phyloP scores from a whole-genome alignment of 2,797 vertebrate species.

The Onychomys leucogaster region DNA sequence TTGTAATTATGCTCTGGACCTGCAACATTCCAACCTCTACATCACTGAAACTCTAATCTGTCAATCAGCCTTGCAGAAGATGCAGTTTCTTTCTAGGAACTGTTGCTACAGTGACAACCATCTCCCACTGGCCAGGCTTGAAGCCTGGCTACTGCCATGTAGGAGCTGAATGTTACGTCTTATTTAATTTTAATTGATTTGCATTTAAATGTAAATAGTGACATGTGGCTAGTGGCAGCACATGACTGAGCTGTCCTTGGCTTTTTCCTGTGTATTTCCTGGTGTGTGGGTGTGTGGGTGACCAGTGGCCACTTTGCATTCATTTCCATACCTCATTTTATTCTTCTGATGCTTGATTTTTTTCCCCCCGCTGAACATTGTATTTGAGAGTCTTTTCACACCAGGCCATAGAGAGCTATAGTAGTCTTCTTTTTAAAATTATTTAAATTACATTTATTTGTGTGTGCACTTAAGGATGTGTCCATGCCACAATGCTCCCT shows the following conservation, averaged over 20 bases:
- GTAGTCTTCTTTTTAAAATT: background rate
- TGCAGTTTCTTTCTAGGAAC: background rate
- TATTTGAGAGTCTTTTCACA: background rate
- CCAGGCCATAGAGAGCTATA: background rate
- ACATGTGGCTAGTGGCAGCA: background rate
- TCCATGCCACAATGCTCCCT: background rate
- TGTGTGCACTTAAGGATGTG: background rate
- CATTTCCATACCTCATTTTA: background rate
- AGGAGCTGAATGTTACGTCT: background rate
- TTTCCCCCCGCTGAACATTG: background rate
- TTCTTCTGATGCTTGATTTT: background rate
- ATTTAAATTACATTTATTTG: background rate
- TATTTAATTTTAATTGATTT: slow-evolving; percentile 47
- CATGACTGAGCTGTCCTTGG: background rate
- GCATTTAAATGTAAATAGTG: slow-evolving; percentile 28
- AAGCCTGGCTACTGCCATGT: background rate
- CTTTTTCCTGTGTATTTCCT: background rate
- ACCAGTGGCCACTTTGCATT: slow-evolving; percentile 26
- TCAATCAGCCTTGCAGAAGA: background rate
- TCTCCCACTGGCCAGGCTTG: background rate
- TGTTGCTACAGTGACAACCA: background rate
- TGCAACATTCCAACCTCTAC: too few relatives aligned
- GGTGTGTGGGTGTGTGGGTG: background rate
- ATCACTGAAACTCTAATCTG: too few relatives aligned
- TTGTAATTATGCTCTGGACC: background rate